Conservation (phyloP, 2,113 vertebrate species). For the Atlantisia rogersi region DNA sequence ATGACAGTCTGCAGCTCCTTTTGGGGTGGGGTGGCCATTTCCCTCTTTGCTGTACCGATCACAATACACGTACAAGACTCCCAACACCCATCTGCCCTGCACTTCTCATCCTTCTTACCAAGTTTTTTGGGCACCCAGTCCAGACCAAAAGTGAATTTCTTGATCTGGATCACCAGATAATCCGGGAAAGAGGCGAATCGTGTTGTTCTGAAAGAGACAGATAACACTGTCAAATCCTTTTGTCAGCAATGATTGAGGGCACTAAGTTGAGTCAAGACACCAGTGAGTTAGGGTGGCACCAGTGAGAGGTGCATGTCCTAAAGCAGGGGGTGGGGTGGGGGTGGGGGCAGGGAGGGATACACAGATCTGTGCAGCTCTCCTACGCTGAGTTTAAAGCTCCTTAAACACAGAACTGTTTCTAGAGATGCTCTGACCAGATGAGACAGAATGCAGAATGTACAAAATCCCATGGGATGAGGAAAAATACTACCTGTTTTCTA, state of each 20-base stretch:
- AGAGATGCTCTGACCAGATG: neutral
- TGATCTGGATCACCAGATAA: constrained; percentile 98
- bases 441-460: neutral
- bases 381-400: neutral
- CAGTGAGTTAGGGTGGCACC: neutral
- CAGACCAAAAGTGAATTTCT: constrained; percentile 98
- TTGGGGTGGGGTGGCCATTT: neutral
- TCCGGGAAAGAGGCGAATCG: constrained; percentile 98
- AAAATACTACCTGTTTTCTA: neutral
- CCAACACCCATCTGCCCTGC: neutral
- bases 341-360: neutral
- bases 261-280: neutral
- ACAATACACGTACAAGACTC: neutral
- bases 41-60: neutral
- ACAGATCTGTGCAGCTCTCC: neutral
- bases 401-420: neutral
- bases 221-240: neutral
- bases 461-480: neutral
- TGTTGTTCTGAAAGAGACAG: constrained; percentile 84
- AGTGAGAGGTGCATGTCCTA: neutral
- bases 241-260: neutral
- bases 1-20: neutral
- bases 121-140: constrained; percentile 99
- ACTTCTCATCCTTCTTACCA: constrained; percentile 77
- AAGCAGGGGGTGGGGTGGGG: too few species aligned